Evolutionary conservation across 2,888 invertebrate species (phyloP), one percentile per base, ranked within the genome.

Genomic region (Scaptomyza polygonia): DNA sequence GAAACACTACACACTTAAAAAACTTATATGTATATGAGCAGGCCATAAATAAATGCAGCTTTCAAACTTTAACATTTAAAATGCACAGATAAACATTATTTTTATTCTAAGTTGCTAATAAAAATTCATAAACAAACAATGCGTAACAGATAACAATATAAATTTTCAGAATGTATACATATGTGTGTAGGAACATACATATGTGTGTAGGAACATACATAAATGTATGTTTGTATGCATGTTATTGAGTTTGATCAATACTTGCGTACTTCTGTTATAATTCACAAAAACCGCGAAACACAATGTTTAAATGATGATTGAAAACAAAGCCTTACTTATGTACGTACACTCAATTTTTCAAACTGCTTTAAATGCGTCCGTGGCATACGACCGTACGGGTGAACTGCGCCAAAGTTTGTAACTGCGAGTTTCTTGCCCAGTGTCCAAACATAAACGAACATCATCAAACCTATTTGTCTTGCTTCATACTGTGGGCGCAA

Each of bases 361-460:
- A 75, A 63, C 43, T 56, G 12, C 34, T 44, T 54, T 2, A 34
- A 56, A 49, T 43, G 32, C 56, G 56, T 75, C 76, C 76, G 71
- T 63, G 63, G 48, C 49, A 43, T 39, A 30, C 71, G 49, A 51
- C 56, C 71, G 53, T 53, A 49, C 64, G 52, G 44, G 29, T 42
- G 43, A 57, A 55, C 53, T 49, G 40, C 48, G 53, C 39, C 52
- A 53, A 48, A 62, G 62, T 51, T 39, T 71, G 43, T 53, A 71
- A 75, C 71, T 56, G 7, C 14, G 48, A 52, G 43, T 52, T 49
- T 54, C 48, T 30, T 32, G 27, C 49, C 51, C 34, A 18, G 42
- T n/a, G 47, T n/a, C 68, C 74, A 55, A 68, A 74, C 70, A 43
- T 21, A 36, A 67, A 29, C 75, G 61, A 74, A 74, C 56, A 36